A percentile compares a stretch with the other conserved stretches of the same genome.
Evolutionary conservation across 2,113 vertebrate genomes (phyloP).

Genomic region (Hepsetus odoe): DNA sequence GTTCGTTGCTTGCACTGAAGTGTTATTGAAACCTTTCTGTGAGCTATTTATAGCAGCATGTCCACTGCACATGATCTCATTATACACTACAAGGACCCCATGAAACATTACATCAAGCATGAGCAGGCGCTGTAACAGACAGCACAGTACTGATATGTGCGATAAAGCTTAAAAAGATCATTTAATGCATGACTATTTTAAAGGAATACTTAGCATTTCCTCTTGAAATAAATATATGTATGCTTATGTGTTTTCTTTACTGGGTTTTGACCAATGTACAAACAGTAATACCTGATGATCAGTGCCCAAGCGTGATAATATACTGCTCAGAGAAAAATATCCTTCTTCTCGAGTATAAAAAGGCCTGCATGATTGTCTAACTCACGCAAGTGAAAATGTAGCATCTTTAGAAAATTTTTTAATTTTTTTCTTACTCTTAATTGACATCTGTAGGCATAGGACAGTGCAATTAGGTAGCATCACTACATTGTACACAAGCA

Average conservation of each 20-base stretch:
- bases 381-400: no score
- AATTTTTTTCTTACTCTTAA: no score
- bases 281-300: no score
- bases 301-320: no score
- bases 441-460: slow-evolving; percentile 5
- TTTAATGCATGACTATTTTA: background rate
- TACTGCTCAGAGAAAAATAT: no score
- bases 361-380: no score
- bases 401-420: no score
- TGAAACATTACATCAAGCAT: slow-evolving; percentile 27
- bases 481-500: background rate
- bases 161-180: background rate
- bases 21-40: slow-evolving; percentile 23
- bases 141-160: background rate
- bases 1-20: background rate
- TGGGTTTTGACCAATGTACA: no score
- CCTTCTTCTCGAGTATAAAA: no score
- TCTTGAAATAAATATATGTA: background rate
- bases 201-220: background rate
- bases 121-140: slow-evolving; percentile 16
- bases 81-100: background rate
- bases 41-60: slow-evolving; percentile 17
- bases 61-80: slow-evolving; percentile 11
- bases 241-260: background rate
- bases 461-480: background rate